phyloP scores from a whole-genome alignment of 2,797 vertebrate species.

The Chaetophractus vellerosus region DNA sequence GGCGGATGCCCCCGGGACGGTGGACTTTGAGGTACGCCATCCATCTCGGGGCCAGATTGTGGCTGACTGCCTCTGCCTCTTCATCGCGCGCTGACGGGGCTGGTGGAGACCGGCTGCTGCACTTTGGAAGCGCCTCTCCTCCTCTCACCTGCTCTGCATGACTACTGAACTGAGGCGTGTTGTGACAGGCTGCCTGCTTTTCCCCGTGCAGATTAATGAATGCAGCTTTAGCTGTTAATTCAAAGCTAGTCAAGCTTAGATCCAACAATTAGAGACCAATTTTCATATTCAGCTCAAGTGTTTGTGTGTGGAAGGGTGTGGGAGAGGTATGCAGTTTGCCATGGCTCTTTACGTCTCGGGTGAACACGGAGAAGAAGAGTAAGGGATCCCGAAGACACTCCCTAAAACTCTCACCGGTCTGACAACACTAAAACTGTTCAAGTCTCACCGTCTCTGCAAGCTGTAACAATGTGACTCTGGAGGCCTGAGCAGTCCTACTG shows the following conservation, averaged over 20 bases:
- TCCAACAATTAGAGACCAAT: conserved; percentile 90
- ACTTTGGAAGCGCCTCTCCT: conserved; percentile 80
- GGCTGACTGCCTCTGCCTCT: conserved; percentile 76
- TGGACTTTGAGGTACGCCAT: conserved; percentile 77
- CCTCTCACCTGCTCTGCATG: conserved; percentile 87
- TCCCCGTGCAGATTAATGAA: conserved; percentile 90
- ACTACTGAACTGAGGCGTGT: conserved; percentile 89
- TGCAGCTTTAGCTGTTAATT: conserved; percentile 90
- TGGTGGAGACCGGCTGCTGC: conserved; percentile 82
- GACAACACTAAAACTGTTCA: conserved; percentile 38
- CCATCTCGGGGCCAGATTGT: conserved; percentile 73
- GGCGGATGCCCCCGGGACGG: conserved; percentile 58
- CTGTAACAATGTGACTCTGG: conserved; percentile 44
- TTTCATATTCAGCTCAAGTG: conserved; percentile 83
- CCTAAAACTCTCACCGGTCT: conserved; percentile 39
- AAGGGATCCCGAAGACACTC: conserved; percentile 19
- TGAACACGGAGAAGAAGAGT: conserved; percentile 47
- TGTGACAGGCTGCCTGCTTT: conserved; percentile 90
- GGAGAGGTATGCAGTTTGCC: conserved; percentile 70
- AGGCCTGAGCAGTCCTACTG: conserved; percentile 62
- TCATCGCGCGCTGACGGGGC: conserved; percentile 68
- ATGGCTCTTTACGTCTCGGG: conserved; percentile 70
- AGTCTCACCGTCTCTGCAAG: conserved; percentile 61
- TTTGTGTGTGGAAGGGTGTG: conserved; percentile 32
- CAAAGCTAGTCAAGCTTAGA: conserved; percentile 91